phyloP scores from a whole-genome alignment of 2,113 vertebrate species.

The Indicator indicator region DNA sequence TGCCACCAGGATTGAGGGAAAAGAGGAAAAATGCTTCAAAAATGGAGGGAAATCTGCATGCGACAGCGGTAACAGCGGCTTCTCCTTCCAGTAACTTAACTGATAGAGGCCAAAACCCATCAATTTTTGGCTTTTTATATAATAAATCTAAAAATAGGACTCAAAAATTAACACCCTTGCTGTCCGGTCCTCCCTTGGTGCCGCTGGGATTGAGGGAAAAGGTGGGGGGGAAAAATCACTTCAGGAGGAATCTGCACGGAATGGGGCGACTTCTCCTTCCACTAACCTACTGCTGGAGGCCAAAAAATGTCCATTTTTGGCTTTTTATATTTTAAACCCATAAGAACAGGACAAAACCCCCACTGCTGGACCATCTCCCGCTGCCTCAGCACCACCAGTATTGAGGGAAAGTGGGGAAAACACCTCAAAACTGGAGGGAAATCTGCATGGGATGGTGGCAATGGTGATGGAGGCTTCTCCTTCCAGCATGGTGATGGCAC shows the following conservation, averaged over 20 bases:
- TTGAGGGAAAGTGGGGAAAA: neutral
- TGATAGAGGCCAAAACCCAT: neutral
- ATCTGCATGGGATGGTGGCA: neutral
- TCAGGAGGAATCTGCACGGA: too few species aligned
- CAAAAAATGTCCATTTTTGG: too few species aligned
- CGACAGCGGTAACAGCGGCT: neutral
- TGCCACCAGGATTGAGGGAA: too few species aligned
- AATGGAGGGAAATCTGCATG: neutral
- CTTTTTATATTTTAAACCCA: too few species aligned
- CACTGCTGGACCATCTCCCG: neutral
- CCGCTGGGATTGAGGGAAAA: neutral
- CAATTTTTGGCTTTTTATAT: neutral
- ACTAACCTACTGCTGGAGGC: too few species aligned
- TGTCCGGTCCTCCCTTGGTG: too few species aligned
- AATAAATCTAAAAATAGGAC: neutral
- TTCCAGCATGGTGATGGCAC: neutral
- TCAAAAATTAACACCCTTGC: too few species aligned
- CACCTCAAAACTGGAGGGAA: neutral
- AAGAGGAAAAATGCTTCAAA: neutral
- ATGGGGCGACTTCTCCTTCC: too few species aligned
- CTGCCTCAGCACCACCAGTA: neutral
- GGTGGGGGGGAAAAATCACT: too few species aligned
- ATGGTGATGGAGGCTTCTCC: neutral
- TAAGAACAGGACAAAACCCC: too few species aligned
- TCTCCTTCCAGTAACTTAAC: neutral